phyloP scores from a whole-genome alignment of 2,113 vertebrate genomes.

The Ivindomyrus marchei region DNA sequence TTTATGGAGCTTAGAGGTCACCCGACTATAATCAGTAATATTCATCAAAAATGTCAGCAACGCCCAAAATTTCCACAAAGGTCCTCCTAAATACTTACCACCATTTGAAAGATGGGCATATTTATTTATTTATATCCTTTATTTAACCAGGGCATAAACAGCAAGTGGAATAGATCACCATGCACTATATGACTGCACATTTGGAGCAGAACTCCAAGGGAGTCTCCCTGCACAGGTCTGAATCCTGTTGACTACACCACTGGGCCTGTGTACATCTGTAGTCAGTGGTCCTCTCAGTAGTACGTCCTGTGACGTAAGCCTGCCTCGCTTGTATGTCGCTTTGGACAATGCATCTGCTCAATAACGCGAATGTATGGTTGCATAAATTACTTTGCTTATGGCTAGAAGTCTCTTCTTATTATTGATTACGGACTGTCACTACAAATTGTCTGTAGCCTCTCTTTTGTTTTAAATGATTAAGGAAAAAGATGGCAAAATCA shows the following conservation, averaged over 20 bases:
- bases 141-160: not conserved
- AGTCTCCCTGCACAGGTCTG: not conserved
- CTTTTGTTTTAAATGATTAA: not conserved
- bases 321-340: not conserved
- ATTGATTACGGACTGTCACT: not conserved
- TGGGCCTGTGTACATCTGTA: not conserved
- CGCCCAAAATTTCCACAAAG: not conserved
- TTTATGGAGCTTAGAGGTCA: not conserved
- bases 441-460: not conserved
- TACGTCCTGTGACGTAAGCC: not conserved
- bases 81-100: not conserved
- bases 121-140: no score
- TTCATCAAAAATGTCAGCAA: not conserved
- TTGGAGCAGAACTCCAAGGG: not conserved
- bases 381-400: not conserved
- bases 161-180: not conserved
- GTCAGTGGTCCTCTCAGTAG: not conserved
- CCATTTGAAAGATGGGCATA: not conserved
- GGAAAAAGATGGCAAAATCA: not conserved
- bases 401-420: not conserved
- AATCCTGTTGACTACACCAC: not conserved
- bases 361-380: not conserved
- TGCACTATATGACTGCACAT: not conserved
- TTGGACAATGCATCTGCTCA: not conserved
- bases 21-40: not conserved